These are phyloP conservation scores for Amblyteles armatorius DNA, from an alignment of 2,888 invertebrate species.

Conservation along the genomic window DNA sequence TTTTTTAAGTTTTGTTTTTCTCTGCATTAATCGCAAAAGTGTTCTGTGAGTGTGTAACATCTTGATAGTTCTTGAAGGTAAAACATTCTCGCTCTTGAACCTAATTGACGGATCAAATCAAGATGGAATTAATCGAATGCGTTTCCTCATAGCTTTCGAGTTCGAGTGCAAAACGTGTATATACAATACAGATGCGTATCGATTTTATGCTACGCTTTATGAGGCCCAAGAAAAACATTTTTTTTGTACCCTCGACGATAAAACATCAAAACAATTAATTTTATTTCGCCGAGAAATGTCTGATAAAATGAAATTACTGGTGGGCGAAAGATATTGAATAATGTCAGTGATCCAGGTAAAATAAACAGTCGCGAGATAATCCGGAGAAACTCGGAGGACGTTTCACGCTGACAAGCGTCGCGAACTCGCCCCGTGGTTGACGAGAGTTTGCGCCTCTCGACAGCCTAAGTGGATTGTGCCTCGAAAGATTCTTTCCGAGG, in stretches of 20 bases:
- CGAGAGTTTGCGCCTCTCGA: conserved; percentile 59
- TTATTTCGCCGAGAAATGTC: background rate
- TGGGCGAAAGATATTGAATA: background rate
- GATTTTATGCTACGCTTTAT: background rate
- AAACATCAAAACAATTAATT: background rate
- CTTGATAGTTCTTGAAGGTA: too few species aligned
- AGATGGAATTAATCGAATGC: background rate
- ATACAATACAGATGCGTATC: background rate
- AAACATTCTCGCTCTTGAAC: background rate
- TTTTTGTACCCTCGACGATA: background rate
- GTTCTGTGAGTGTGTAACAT: too few species aligned
- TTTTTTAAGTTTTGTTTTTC: too few species aligned
- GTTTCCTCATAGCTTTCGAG: too few species aligned
- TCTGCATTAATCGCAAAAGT: too few species aligned
- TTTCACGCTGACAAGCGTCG: conserved; percentile 62
- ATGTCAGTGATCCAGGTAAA: conserved; percentile 24
- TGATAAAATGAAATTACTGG: background rate
- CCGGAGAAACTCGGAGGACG: conserved; percentile 59
- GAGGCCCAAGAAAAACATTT: background rate
- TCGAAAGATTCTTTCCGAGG: background rate
- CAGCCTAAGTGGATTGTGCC: conserved; percentile 46
- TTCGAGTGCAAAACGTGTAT: too few species aligned
- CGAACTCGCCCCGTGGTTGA: conserved; percentile 58
- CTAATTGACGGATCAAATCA: background rate
- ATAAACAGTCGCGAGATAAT: conserved; percentile 29